A percentile compares a stretch with the other conserved stretches of the same genome.
Evolutionary conservation across 1,140 invertebrate genomes (phyloP).

Genomic region (Drosophila bifasciata): DNA sequence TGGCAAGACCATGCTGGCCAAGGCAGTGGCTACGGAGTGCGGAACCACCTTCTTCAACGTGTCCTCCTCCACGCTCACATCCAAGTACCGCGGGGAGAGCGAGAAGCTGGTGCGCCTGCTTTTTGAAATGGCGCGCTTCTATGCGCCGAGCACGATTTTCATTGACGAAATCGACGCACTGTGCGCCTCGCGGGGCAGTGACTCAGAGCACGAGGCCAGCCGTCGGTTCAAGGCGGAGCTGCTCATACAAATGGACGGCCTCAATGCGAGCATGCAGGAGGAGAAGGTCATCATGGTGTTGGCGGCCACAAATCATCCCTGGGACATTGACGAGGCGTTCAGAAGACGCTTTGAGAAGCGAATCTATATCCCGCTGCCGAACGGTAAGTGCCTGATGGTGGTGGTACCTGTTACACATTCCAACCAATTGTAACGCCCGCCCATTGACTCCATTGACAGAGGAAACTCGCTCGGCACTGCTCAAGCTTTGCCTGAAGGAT

Average conservation of each 20-base stretch:
- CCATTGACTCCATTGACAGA: slow-evolving; percentile 75
- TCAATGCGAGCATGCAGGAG: slow-evolving; percentile 86
- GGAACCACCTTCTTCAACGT: slow-evolving; percentile 99
- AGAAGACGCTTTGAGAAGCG: slow-evolving; percentile 98
- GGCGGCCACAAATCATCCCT: slow-evolving; percentile 99
- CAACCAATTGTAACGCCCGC: too few species aligned
- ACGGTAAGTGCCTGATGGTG: slow-evolving; percentile 85
- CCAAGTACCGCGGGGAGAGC: slow-evolving; percentile 99
- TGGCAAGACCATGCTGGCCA: slow-evolving; percentile 99
- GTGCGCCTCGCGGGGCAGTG: slow-evolving; percentile 96
- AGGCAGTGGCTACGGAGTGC: slow-evolving; percentile 99
- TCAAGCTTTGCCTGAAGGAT: slow-evolving; percentile 96
- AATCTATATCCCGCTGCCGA: slow-evolving; percentile 99
- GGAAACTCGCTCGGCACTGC: slow-evolving; percentile 92
- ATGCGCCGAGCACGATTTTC: slow-evolving; percentile 99
- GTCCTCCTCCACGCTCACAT: slow-evolving; percentile 97
- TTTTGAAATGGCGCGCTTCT: slow-evolving; percentile 99
- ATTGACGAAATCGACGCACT: slow-evolving; percentile 99
- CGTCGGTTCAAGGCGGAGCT: slow-evolving; percentile 99
- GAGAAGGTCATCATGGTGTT: slow-evolving; percentile 97
- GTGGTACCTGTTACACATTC: too few species aligned
- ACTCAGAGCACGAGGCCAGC: slow-evolving; percentile 99
- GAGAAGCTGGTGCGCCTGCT: slow-evolving; percentile 98
- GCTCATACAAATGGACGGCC: slow-evolving; percentile 99
- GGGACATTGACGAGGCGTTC: slow-evolving; percentile 99